Conservation (phyloP, 2,113 vertebrate species). For the Lophotis ruficrista region DNA sequence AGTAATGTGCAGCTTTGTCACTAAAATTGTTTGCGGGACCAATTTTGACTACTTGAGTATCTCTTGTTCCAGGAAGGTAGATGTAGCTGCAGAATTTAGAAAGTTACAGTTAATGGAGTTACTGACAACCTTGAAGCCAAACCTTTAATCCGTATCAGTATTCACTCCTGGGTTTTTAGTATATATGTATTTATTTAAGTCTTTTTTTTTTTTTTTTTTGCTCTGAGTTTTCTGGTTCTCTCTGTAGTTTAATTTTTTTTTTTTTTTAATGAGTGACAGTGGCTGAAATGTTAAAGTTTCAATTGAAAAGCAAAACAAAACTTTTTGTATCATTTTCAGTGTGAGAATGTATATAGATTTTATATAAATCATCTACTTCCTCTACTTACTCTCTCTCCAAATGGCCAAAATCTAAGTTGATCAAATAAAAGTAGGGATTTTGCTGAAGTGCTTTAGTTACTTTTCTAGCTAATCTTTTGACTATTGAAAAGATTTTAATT, state of each 20-base stretch:
- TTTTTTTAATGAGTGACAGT: not conserved
- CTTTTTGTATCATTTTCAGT: not conserved
- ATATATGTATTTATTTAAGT: not conserved
- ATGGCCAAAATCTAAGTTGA: not conserved
- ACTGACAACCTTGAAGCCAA: not conserved
- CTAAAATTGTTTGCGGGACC: not conserved
- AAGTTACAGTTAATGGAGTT: not conserved
- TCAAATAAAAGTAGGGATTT: not conserved
- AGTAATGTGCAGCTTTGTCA: not conserved
- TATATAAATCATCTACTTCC: not conserved
- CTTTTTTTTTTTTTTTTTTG: not conserved
- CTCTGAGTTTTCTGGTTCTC: not conserved
- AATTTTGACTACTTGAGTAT: not conserved
- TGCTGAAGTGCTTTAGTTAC: not conserved
- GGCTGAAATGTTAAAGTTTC: not conserved
- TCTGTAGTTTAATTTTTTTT: not conserved
- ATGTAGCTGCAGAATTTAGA: not conserved
- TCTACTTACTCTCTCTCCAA: not conserved
- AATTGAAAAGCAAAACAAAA: not conserved
- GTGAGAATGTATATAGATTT: not conserved
- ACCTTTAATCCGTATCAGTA: not conserved
- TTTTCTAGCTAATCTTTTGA: conserved; percentile 10
- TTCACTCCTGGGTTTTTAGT: not conserved
- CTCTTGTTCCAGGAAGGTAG: not conserved
- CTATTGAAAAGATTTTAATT: not conserved